Conservation (phyloP, 2,113 vertebrate species). For the Muscicapa adusta region DNA sequence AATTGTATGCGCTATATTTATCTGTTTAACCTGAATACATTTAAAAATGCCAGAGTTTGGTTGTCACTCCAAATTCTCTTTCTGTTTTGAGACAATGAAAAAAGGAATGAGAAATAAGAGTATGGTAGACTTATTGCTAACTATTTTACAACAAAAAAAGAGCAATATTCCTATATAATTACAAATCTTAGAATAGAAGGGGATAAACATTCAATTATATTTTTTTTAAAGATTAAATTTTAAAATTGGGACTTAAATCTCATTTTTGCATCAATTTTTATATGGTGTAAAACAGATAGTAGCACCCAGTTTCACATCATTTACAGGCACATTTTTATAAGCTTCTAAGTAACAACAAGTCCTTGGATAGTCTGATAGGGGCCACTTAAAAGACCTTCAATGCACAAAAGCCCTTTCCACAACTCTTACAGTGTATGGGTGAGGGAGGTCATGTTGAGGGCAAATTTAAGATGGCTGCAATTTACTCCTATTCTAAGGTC, state of each 20-base stretch:
- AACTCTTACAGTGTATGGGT: neutral
- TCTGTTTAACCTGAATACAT: neutral
- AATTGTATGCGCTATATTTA: neutral
- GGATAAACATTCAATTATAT: neutral
- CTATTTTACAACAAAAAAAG: neutral
- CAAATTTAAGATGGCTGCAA: conserved; percentile 57
- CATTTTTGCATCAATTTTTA: neutral
- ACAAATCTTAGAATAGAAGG: neutral
- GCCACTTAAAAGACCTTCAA: neutral
- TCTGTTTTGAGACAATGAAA: neutral
- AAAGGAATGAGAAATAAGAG: neutral
- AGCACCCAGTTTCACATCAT: neutral
- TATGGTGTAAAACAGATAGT: neutral
- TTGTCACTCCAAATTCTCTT: neutral
- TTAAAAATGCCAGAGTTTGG: neutral
- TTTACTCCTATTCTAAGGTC: conserved; percentile 36
- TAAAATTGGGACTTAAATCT: neutral
- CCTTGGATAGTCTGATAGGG: neutral
- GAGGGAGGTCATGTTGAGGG: conserved; percentile 36
- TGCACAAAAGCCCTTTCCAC: conserved; percentile 20
- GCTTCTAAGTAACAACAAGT: neutral
- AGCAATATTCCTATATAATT: neutral
- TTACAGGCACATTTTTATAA: neutral
- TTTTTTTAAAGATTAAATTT: neutral
- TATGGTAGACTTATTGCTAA: neutral